Percentiles rank a stretch among this genome's conserved stretches.
phyloP scores from a whole-genome alignment of 2,888 invertebrate species.

The Hypomecis punctinalis region DNA sequence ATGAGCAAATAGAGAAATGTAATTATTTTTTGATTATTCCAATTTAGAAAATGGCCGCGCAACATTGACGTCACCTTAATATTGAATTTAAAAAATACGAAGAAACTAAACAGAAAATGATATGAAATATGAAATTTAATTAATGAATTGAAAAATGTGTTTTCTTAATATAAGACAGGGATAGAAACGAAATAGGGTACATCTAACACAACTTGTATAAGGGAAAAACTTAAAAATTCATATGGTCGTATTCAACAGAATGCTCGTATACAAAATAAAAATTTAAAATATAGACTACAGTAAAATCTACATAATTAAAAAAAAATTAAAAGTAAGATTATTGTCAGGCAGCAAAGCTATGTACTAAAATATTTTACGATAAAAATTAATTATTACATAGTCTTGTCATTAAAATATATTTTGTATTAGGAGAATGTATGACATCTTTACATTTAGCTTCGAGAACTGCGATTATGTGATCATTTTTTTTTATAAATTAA shows the following conservation, averaged over 20 bases:
- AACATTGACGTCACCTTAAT: no score
- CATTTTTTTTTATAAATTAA: slow-evolving; percentile 54
- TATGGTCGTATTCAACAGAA: slow-evolving; percentile 53
- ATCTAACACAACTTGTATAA: background rate
- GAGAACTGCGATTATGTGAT: slow-evolving; percentile 60
- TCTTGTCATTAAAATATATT: slow-evolving; percentile 65
- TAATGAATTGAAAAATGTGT: no score
- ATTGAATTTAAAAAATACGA: no score
- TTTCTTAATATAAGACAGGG: no score
- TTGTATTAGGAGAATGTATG: slow-evolving; percentile 32
- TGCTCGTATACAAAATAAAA: slow-evolving; percentile 50
- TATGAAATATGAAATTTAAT: no score
- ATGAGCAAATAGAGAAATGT: no score
- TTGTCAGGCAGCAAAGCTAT: slow-evolving; percentile 76
- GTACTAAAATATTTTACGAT: slow-evolving; percentile 57
- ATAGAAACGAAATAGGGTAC: no score
- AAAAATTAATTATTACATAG: slow-evolving; percentile 45
- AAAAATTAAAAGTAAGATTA: slow-evolving; percentile 65
- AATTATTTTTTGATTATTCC: no score
- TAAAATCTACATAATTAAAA: slow-evolving; percentile 53
- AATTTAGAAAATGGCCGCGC: no score
- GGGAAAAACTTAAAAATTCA: slow-evolving; percentile 5
- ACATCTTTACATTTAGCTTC: slow-evolving; percentile 42
- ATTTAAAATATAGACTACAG: slow-evolving; percentile 46
- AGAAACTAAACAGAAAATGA: no score